A percentile compares a stretch with the other conserved stretches of the same genome.
These are phyloP conservation scores for Carapus acus DNA, from an alignment of 2,797 vertebrate genomes.

Conservation along the genomic window DNA sequence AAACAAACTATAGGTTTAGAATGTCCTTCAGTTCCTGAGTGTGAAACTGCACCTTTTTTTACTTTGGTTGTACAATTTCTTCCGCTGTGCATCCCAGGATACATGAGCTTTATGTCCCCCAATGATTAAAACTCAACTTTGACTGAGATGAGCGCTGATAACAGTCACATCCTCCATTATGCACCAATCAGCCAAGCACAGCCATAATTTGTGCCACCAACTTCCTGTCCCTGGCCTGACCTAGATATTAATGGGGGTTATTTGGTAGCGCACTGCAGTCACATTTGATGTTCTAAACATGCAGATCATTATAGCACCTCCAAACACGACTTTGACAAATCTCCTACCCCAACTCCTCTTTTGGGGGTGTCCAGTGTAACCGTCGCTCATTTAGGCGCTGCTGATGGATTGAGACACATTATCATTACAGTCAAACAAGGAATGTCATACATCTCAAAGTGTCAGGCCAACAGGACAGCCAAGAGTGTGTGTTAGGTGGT, in stretches of 20 bases:
- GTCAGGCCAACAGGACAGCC: too few relatives aligned
- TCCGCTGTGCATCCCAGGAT: background rate
- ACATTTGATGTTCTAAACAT: background rate
- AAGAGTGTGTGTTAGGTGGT: too few relatives aligned
- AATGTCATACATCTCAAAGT: background rate
- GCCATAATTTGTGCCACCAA: conserved; percentile 32
- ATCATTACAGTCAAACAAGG: background rate
- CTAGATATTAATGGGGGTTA: conserved; percentile 27
- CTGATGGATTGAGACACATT: background rate
- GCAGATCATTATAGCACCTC: conserved; percentile 10
- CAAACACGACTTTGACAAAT: background rate
- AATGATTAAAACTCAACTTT: conserved; percentile 47
- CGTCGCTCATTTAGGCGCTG: background rate
- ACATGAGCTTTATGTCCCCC: background rate
- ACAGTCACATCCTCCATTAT: conserved; percentile 38
- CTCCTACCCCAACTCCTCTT: too few relatives aligned
- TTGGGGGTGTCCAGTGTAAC: background rate
- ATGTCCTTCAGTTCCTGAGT: too few relatives aligned
- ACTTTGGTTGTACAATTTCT: too few relatives aligned
- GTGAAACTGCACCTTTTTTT: too few relatives aligned
- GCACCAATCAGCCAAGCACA: conserved; percentile 36
- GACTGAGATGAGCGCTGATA: conserved; percentile 43
- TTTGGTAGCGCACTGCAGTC: background rate
- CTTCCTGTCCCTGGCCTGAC: conserved; percentile 24
- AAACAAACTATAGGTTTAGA: too few relatives aligned